These are phyloP conservation scores for Sesamia nonagrioides DNA, from an alignment of 1,140 invertebrate species.

Conservation along the genomic window DNA sequence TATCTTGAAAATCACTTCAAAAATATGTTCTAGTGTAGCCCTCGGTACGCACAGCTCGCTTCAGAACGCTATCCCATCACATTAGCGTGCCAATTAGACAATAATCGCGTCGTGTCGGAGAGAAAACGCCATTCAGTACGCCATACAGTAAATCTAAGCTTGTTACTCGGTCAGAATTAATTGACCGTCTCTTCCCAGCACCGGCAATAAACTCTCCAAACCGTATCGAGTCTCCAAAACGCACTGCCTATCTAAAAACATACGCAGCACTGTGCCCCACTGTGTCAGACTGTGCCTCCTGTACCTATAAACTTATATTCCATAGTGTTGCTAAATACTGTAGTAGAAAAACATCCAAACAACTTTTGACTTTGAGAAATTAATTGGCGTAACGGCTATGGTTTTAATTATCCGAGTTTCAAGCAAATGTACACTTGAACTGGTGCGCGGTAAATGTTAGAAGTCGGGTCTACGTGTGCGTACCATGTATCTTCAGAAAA, in stretches of 20 bases:
- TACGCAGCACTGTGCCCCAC: not conserved
- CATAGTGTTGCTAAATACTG: slow-evolving; percentile 35
- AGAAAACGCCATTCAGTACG: slow-evolving; percentile 54
- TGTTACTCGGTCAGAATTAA: slow-evolving; percentile 76
- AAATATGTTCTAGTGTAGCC: not conserved
- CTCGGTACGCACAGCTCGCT: no score
- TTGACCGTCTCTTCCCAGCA: slow-evolving; percentile 68
- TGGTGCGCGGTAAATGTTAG: slow-evolving; percentile 52
- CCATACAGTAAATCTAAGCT: slow-evolving; percentile 69
- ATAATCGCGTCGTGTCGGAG: slow-evolving; percentile 40
- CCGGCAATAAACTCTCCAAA: slow-evolving; percentile 71
- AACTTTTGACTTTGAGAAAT: slow-evolving; percentile 82
- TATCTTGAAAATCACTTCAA: not conserved
- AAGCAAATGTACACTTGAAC: slow-evolving; percentile 62
- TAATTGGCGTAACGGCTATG: slow-evolving; percentile 81
- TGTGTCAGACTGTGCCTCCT: slow-evolving; percentile 9
- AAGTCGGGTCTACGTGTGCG: slow-evolving; percentile 40
- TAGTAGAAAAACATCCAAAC: slow-evolving; percentile 57
- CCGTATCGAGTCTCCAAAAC: slow-evolving; percentile 72
- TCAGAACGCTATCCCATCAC: slow-evolving; percentile 9
- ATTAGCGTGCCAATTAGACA: slow-evolving; percentile 47
- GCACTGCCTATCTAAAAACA: not conserved
- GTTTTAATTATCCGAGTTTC: slow-evolving; percentile 75
- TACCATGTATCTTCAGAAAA: not conserved
- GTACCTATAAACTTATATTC: not conserved